A percentile compares a stretch with the other conserved stretches of the same genome.
Evolutionary conservation across 2,113 vertebrate genomes (phyloP).

Genomic region (Crotalus viridis): DNA sequence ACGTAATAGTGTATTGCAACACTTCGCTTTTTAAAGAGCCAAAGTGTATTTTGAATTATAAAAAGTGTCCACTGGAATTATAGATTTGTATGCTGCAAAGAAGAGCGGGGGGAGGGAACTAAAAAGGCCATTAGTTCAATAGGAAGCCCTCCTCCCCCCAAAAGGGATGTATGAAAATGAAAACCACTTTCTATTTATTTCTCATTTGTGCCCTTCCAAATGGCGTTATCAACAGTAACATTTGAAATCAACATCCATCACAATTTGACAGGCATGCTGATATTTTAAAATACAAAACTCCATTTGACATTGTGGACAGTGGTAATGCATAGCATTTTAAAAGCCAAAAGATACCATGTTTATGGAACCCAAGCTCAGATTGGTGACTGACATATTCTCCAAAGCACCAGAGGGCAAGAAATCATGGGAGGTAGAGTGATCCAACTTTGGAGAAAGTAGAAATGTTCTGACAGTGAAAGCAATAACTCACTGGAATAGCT

Average conservation of each 20-base stretch:
- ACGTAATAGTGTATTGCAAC: conserved; percentile 2
- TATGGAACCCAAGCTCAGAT: not conserved
- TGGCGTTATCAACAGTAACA: not conserved
- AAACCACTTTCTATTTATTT: not conserved
- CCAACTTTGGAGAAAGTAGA: not conserved
- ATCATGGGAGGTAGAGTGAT: not conserved
- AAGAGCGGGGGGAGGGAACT: not conserved
- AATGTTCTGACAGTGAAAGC: not conserved
- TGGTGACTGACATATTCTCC: not conserved
- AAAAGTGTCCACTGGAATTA: not conserved
- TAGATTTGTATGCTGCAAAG: not conserved
- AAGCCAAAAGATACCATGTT: not conserved
- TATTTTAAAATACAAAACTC: not conserved
- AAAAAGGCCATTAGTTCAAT: not conserved
- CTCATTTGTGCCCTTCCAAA: not conserved
- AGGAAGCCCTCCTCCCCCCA: not conserved
- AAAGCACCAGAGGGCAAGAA: not conserved
- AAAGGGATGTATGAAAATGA: not conserved
- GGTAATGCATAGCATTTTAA: not conserved
- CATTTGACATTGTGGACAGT: not conserved
- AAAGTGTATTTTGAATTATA: conserved; percentile 17
- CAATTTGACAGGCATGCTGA: not conserved
- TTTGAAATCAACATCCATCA: not conserved
- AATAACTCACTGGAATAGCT: not conserved
- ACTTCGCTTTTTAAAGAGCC: conserved; percentile 3